Base-by-base conservation (phyloP, 2,888 invertebrate species). In the Cheilosia soror region DNA sequence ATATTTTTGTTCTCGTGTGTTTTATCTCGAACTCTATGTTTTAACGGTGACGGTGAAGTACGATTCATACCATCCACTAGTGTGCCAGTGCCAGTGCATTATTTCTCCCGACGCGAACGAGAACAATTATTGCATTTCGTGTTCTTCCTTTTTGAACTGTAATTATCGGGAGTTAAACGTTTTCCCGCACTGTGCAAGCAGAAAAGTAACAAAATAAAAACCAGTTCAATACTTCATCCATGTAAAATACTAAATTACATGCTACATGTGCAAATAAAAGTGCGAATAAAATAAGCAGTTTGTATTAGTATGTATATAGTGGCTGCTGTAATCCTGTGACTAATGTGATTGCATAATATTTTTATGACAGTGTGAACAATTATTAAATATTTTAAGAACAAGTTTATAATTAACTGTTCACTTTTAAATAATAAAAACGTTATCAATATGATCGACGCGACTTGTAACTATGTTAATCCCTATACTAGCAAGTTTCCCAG, bases 381-480 rank as follows among this genome's bases (percentile, higher is more conserved):
- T 73, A 55, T 29, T 40, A 60, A 49, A 51, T 5, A 20, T 37
- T 60, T 27, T 33, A 37, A 62, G 20, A 55, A 5, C 1, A 27
- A 27, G 31, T 40, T 33, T 47, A 7, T n/a, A 15, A 4, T 13
- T 15, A 15, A 27, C 9, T 51, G 9, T 51, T 27, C 2, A 51
- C 25, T 68, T 33, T 40, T 40, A 40, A 53, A 60, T 5, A 20
- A 5, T 5, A 20, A 5, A 33, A 33, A 31, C 49, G n/a, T 33
- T 49, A 47, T 44, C 2, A 58, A 87, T 37, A 91, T 91, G 91
- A 91, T 91, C 89, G 91, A 91, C 81, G 90, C 91, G 55, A 89
- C 90, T 53, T 90, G 91, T 87, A 91, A 91, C 89, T 91, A 91
- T 88, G 87, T 91, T 57, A 90, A 90, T 89, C 90, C 91, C 9